Base-by-base conservation (phyloP, 2,113 vertebrate genomes). In the Pelecanus crispus region DNA sequence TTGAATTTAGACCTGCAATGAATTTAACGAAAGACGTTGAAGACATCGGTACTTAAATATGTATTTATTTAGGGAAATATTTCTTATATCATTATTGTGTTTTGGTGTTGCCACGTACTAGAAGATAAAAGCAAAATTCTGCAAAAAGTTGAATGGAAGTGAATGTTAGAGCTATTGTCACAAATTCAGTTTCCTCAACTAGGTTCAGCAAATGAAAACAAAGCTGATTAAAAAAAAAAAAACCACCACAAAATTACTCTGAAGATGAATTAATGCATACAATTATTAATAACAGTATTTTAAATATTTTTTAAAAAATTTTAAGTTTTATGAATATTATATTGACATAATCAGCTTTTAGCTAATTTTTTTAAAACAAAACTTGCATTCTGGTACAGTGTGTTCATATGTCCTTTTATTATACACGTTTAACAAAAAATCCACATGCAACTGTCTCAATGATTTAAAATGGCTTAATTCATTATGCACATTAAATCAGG, bases 11-110 rank as follows among this genome's bases (percentile, higher is more conserved):
- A 70, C 24, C 6, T 38, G 17, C 19, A 91, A 40, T 32, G 7
- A 61, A 29, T 91, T 81, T 74, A 70, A 81, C 0, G 4, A 5
- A 32, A 65, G 2, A 61, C 0, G 0, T 0, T 73, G 21, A 55
- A 86, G 16, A 38, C 7, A 2, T 7, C 45, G 5, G 7, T 38
- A 61, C 32, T 79, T 79, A 47, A 78, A 52, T 11, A 85, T 3
- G 2, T 11, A 31, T 38, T 28, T 40, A 67, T n/a, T 86, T 72
- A 29, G 11, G 5, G 34, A 79, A 78, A 21, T 42, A 86, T 4
- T 73, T 85, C 9, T 58, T 26, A 5, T 38, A 68, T 7, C 8
- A 44, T 10, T 47, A 4, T 0, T 34, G 7, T 2, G 5, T 36
- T 85, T 50, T 50, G 13, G 5, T 50, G 40, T 32, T 91, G 21